phyloP scores from a whole-genome alignment of 2,888 invertebrate species.

The Macropis europaea region DNA sequence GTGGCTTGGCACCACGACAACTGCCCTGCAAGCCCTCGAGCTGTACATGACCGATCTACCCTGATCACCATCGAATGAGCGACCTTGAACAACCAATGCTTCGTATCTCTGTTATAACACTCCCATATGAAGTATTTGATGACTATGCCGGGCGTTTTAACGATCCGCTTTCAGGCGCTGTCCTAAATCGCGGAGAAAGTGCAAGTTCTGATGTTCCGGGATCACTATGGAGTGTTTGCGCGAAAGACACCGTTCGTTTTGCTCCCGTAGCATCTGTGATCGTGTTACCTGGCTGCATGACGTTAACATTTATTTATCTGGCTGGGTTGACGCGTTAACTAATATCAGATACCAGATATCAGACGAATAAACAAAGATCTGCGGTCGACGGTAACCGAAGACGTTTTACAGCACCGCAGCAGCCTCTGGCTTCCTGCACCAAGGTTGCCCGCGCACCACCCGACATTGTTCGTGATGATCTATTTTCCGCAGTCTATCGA shows the following conservation, averaged over 20 bases:
- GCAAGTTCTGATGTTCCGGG: not conserved
- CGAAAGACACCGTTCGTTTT: conserved; percentile 32
- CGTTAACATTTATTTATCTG: conserved; percentile 55
- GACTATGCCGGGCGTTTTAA: no score
- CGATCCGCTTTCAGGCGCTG: not conserved
- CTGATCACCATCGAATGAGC: no score
- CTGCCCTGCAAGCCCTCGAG: no score
- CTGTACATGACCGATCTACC: no score
- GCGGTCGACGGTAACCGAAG: conserved; percentile 67
- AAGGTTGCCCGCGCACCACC: conserved; percentile 57
- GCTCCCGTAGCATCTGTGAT: conserved; percentile 23
- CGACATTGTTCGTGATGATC: conserved; percentile 51
- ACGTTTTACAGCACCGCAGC: conserved; percentile 61
- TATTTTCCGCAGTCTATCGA: conserved; percentile 58
- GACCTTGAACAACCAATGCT: no score
- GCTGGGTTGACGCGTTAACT: conserved; percentile 58
- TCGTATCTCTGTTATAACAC: no score
- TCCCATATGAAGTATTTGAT: no score
- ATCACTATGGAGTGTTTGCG: conserved; percentile 29
- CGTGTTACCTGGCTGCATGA: conserved; percentile 42
- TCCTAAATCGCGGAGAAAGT: conserved; percentile 34
- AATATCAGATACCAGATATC: conserved; percentile 58
- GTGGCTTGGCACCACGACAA: no score
- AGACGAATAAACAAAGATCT: conserved; percentile 64
- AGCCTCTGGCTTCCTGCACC: conserved; percentile 64